A percentile compares a stretch with the other conserved stretches of the same genome.
Evolutionary conservation across 2,797 vertebrate genomes (phyloP).

Genomic region (Myotis planiceps): DNA sequence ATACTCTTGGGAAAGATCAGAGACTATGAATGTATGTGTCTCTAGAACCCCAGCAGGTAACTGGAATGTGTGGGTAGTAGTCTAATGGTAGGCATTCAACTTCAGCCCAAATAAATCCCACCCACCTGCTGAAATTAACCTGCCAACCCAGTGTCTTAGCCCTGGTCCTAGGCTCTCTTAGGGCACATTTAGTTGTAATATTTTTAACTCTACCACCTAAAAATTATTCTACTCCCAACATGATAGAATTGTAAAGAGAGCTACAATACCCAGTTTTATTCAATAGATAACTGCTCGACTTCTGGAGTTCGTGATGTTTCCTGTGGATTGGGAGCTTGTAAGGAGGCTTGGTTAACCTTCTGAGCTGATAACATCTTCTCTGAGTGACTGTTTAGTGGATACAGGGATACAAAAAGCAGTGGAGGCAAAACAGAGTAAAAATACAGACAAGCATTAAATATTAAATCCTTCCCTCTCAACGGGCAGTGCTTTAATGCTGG

Average conservation of each 20-base stretch:
- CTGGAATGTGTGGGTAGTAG: background rate
- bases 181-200: background rate
- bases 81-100: background rate
- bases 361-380: background rate
- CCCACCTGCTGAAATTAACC: background rate
- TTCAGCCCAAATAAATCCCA: background rate
- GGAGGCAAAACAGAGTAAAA: background rate
- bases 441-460: background rate
- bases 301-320: background rate
- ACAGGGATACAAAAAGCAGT: background rate
- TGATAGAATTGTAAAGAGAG: background rate
- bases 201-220: constrained; percentile 10
- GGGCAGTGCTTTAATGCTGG: background rate
- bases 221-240: constrained; percentile 11
- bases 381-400: background rate
- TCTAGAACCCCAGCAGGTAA: background rate
- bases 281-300: background rate
- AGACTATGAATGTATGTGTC: background rate
- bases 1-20: background rate
- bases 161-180: background rate
- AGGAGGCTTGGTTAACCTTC: background rate
- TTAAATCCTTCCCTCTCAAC: background rate
- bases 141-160: background rate
- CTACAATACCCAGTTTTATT: background rate
- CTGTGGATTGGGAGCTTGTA: background rate